Evolutionary conservation across 2,888 invertebrate genomes (phyloP).

Genomic region (Drosophila ezoana): DNA sequence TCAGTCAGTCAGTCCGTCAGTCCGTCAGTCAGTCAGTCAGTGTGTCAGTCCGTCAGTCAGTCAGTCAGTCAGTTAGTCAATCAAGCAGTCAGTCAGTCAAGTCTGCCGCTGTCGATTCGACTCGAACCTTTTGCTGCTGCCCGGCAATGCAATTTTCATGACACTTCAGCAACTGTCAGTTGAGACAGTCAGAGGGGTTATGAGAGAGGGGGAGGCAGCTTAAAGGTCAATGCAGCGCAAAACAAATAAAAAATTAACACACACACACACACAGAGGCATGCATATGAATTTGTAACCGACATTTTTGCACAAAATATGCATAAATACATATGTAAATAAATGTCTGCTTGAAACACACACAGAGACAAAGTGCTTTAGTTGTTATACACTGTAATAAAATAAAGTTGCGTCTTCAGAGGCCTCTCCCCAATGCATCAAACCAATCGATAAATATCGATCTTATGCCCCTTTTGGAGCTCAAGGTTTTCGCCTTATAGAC

Average conservation of each 20-base stretch:
- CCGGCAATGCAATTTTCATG: constrained; percentile 49
- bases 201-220: background rate
- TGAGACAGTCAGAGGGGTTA: too few species aligned
- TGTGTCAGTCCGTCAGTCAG: constrained; percentile 6
- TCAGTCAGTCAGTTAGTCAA: constrained; percentile 1
- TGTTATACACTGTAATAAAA: constrained; percentile 6
- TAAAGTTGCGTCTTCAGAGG: too few species aligned
- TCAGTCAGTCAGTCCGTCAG: constrained; percentile 8
- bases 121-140: constrained; percentile 11
- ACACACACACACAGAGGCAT: constrained; percentile 19
- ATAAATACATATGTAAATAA: constrained; percentile 78
- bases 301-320: constrained; percentile 72
- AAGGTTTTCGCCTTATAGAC: too few species aligned
- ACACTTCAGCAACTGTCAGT: constrained; percentile 33
- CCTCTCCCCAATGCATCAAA: too few species aligned
- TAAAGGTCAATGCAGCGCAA: constrained; percentile 39
- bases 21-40: constrained; percentile 8
- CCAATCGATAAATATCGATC: too few species aligned
- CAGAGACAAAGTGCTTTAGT: constrained; percentile 14
- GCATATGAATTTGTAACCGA: constrained; percentile 43
- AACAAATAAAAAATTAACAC: constrained; percentile 29
- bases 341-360: constrained; percentile 45
- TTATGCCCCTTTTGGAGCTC: too few species aligned
- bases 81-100: constrained; percentile 9
- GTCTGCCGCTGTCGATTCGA: constrained; percentile 4